Base-by-base conservation (phyloP, 1,140 invertebrate species). In the fruit fly (Drosophila melanogaster) region DNA sequence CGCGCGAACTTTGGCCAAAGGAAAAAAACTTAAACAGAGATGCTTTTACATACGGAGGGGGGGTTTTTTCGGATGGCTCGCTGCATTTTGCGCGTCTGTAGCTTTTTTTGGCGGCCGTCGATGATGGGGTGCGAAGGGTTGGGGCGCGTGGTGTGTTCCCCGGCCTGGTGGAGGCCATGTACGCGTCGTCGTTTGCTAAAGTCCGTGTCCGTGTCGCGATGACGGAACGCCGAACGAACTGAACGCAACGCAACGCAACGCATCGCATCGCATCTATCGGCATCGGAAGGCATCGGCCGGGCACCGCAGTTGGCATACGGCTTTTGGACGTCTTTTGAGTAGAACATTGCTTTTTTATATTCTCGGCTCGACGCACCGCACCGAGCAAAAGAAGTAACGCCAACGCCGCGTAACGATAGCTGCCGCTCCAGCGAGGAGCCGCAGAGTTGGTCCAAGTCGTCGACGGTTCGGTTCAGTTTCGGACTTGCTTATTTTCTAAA, bases 321-420 rank as follows among this genome's bases (percentile, higher is more conserved):
- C 90, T 90, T 90, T 79, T 90, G 76, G 86, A 91, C 86, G 90
- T 91, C 90, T 91, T 91, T 91, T 89, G 90, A 91, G 90, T 91
- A 81, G 78, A 90, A 89, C 90, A 91, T 91, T 91, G 85, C 90
- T 89, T 91, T 91, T 91, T 91, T 91, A 91, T 91, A 91, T 90
- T 87, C 83, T 90, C 81, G 81, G 80, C 83, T 84, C 80, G 89
- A 83, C 89, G 77, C 81, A 87, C 78, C 74, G 70, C 66, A 71
- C 62, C 61, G 72, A 75, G 72, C 66, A 86, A 85, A 85, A 85
- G 81, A 76, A 78, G 38, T 65, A 77, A 73, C 65, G 77, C 46
- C 14, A 47, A 26, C 46, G 51, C 38, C 51, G 53, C 55, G 67
- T 62, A 64, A 76, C 61, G 73, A 64, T 67, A 56, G 38, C 61